These are phyloP conservation scores for Peromyscus attwateri DNA, from an alignment of 2,797 vertebrate species.

Conservation along the genomic window DNA sequence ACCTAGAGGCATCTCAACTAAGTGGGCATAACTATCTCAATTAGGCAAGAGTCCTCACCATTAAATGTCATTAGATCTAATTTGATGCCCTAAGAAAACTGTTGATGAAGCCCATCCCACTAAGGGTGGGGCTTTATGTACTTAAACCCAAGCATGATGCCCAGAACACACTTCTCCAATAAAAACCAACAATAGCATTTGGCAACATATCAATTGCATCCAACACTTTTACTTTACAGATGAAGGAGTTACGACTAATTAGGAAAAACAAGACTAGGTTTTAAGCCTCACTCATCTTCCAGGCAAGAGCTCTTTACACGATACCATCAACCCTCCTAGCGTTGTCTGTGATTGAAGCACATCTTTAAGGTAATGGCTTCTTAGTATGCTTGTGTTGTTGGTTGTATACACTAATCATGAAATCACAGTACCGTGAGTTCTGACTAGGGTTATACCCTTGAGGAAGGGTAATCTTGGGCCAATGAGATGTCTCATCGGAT, in stretches of 20 bases:
- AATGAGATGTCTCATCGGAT: background rate
- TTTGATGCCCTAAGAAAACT: conserved; percentile 86
- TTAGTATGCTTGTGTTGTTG: background rate
- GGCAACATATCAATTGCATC: background rate
- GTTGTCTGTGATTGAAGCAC: background rate
- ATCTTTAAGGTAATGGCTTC: conserved; percentile 36
- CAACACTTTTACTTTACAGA: conserved; percentile 28
- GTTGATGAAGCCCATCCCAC: conserved; percentile 82
- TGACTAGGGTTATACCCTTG: conserved; percentile 45
- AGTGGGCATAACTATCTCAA: conserved; percentile 84
- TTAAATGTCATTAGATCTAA: conserved; percentile 89
- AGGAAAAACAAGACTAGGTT: conserved; percentile 29
- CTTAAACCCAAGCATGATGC: conserved; percentile 46
- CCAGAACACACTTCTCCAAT: conserved; percentile 35
- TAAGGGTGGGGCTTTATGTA: conserved; percentile 75
- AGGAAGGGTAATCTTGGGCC: background rate
- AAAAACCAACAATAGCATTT: background rate
- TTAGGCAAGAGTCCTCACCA: conserved; percentile 86
- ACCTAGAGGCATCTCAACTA: conserved; percentile 86
- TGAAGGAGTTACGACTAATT: background rate
- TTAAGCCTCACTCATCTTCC: conserved; percentile 18
- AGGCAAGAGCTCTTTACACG: background rate
- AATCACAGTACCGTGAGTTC: conserved; percentile 20
- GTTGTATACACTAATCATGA: background rate
- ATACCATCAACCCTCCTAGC: conserved; percentile 19